Evolutionary conservation across 2,797 vertebrate genomes (phyloP).

Genomic region (Distichodus sexfasciatus): DNA sequence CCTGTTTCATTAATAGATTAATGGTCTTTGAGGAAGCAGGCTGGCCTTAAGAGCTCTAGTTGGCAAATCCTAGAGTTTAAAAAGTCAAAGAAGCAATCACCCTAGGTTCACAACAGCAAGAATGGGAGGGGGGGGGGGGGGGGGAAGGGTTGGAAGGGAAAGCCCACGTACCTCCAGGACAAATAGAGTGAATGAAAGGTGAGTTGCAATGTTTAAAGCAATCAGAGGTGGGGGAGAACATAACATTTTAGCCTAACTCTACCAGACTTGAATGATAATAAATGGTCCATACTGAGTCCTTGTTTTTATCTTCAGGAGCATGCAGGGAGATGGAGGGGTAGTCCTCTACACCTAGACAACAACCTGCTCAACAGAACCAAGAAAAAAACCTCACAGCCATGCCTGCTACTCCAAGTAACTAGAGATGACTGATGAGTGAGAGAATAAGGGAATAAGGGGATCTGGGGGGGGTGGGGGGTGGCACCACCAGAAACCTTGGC

Average conservation of each 20-base stretch:
- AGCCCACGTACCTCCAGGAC: not conserved
- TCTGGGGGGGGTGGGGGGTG: constrained; percentile 30
- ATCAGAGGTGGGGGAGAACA: not conserved
- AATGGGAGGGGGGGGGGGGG: not conserved
- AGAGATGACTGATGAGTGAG: constrained; percentile 23
- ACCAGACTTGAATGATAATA: constrained; percentile 1
- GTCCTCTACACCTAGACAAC: constrained; percentile 43
- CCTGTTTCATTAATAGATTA: too few relatives aligned
- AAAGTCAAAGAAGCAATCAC: not conserved
- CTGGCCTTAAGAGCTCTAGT: not conserved
- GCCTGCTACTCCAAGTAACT: constrained; percentile 4
- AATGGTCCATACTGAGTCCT: not conserved
- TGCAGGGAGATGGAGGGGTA: constrained; percentile 13
- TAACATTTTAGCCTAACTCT: constrained; percentile 31
- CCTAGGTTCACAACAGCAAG: not conserved
- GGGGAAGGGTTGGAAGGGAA: not conserved
- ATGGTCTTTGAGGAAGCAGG: too few relatives aligned
- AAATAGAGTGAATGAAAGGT: constrained; percentile 28
- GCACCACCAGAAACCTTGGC: constrained; percentile 55
- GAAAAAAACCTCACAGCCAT: constrained; percentile 12
- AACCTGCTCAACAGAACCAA: constrained; percentile 31
- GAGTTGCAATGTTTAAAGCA: constrained; percentile 35
- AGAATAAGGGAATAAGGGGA: not conserved
- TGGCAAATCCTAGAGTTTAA: not conserved
- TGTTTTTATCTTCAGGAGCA: constrained; percentile 15